phyloP scores from a whole-genome alignment of 2,888 invertebrate species.

The Apoda limacodes region DNA sequence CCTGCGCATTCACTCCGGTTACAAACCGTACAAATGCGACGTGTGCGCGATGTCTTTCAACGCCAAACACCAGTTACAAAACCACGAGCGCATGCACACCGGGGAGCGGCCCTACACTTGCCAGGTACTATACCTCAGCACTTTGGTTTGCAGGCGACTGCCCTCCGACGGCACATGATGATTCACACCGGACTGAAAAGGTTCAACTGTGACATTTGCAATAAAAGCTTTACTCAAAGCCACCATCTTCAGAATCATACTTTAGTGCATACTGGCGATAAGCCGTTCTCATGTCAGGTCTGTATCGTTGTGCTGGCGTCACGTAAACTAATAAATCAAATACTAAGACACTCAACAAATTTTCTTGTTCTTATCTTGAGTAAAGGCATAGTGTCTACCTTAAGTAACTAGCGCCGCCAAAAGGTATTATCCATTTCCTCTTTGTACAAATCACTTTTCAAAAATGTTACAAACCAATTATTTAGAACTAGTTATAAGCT shows the following conservation, averaged over 20 bases:
- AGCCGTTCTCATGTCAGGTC: constrained; percentile 45
- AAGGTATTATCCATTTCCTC: too few relatives aligned
- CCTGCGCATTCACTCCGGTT: constrained; percentile 63
- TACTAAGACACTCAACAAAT: too few relatives aligned
- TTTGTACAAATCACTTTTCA: too few relatives aligned
- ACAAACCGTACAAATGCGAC: constrained; percentile 61
- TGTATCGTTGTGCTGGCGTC: too few relatives aligned
- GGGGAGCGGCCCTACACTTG: constrained; percentile 62
- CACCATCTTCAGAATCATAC: constrained; percentile 44
- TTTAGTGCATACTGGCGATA: constrained; percentile 42
- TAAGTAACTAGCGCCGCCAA: too few relatives aligned
- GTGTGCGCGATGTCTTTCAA: constrained; percentile 65
- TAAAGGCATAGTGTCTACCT: too few relatives aligned
- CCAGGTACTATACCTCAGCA: constrained; percentile 38
- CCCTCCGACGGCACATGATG: constrained; percentile 41
- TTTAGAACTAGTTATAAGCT: too few relatives aligned
- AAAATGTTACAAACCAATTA: too few relatives aligned
- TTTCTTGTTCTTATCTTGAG: too few relatives aligned
- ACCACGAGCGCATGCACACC: constrained; percentile 65
- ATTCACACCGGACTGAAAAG: constrained; percentile 42
- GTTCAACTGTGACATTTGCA: constrained; percentile 38
- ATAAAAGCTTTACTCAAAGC: constrained; percentile 40
- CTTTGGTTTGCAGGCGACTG: constrained; percentile 31
- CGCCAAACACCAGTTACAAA: constrained; percentile 65
- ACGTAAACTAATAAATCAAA: too few relatives aligned